Percentiles rank a stretch among this genome's conserved stretches.
Conservation (phyloP, 2,113 vertebrate species). For the Leptobrachium leishanense region DNA sequence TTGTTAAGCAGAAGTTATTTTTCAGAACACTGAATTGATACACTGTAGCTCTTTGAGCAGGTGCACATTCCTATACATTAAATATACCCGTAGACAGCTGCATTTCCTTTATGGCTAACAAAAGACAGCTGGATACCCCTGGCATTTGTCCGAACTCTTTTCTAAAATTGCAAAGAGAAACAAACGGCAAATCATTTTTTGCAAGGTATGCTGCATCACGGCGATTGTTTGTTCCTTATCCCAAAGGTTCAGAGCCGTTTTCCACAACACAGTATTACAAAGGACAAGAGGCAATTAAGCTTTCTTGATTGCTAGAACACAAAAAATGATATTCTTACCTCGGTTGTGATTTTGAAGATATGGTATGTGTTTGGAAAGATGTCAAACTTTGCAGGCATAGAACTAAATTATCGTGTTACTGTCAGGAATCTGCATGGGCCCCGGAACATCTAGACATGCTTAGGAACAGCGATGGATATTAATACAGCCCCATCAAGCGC, state of each 20-base stretch:
- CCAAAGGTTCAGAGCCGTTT: background rate
- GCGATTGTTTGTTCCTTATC: background rate
- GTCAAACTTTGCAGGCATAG: conserved; percentile 24
- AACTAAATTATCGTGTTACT: conserved; percentile 6
- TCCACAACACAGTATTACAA: background rate
- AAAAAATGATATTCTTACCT: background rate
- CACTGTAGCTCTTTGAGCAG: conserved; percentile 16
- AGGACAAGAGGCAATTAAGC: background rate
- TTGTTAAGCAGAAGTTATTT: too few species aligned
- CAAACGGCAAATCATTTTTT: conserved; percentile 10
- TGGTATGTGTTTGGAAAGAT: background rate
- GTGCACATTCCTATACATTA: conserved; percentile 23
- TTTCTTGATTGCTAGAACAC: background rate
- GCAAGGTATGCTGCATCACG: background rate
- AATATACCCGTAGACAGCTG: conserved; percentile 39
- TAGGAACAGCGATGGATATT: background rate
- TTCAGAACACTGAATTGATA: too few species aligned
- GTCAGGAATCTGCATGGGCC: conserved; percentile 24
- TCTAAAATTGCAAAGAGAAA: conserved; percentile 28
- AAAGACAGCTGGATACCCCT: conserved; percentile 33
- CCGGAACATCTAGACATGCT: conserved; percentile 16
- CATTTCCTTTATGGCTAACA: conserved; percentile 25
- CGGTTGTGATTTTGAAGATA: background rate
- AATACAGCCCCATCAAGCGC: background rate
- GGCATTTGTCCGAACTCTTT: conserved; percentile 39